phyloP scores from a whole-genome alignment of 1,140 invertebrate species.

The Eumaeus atala region DNA sequence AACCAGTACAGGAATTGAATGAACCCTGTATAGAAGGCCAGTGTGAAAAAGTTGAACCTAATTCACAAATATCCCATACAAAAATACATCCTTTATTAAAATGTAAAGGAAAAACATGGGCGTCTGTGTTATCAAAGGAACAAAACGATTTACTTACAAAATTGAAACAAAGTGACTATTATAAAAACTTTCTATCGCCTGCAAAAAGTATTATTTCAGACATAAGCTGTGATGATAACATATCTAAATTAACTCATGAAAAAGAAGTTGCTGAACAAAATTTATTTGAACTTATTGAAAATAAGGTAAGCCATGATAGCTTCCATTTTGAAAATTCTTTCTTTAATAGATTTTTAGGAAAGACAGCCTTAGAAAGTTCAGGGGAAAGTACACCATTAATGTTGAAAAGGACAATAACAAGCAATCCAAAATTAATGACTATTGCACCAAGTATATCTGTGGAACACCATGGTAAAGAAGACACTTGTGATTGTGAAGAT shows the following conservation, averaged over 20 bases:
- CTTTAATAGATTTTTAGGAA: conserved; percentile 73
- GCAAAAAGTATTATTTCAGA: conserved; percentile 49
- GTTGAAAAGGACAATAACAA: conserved; percentile 51
- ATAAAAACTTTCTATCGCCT: conserved; percentile 55
- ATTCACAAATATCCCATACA: background rate
- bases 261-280: conserved; percentile 77
- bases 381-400: conserved; percentile 60
- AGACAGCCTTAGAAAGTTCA: conserved; percentile 54
- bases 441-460: conserved; percentile 32
- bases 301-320: conserved; percentile 80
- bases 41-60: background rate
- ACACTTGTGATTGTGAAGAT: conserved; percentile 57
- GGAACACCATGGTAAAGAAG: conserved; percentile 28
- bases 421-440: conserved; percentile 52
- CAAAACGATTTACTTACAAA: conserved; percentile 60
- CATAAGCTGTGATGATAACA: conserved; percentile 57
- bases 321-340: conserved; percentile 82
- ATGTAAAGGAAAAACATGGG: conserved; percentile 49
- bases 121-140: conserved; percentile 58
- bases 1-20: no score
- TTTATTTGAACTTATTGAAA: conserved; percentile 83
- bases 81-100: conserved; percentile 11
- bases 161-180: conserved; percentile 61
- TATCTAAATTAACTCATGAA: conserved; percentile 54
- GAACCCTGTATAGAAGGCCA: background rate